These are phyloP conservation scores for Gari tellinella DNA, from an alignment of 2,888 invertebrate genomes.

Conservation along the genomic window DNA sequence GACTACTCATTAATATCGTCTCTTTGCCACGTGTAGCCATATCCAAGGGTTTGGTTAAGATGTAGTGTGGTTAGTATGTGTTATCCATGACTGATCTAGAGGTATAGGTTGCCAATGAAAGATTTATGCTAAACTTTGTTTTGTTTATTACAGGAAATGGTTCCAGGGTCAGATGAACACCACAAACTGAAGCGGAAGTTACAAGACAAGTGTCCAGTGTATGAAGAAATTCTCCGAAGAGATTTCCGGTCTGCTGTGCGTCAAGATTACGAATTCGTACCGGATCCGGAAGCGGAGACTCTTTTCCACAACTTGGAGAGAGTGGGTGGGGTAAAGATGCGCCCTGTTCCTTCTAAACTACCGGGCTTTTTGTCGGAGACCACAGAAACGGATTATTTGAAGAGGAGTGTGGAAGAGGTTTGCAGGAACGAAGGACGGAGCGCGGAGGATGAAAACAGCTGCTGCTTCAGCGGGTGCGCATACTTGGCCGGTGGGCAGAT, in stretches of 20 bases:
- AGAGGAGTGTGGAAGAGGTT: slow-evolving; percentile 19
- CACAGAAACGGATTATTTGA: slow-evolving; percentile 33
- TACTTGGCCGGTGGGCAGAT: slow-evolving; percentile 40
- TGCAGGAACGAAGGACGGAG: slow-evolving; percentile 26
- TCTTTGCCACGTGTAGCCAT: no score
- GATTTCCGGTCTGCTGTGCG: slow-evolving; percentile 47
- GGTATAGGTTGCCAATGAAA: no score
- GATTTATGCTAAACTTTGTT: no score
- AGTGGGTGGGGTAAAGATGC: slow-evolving; percentile 36
- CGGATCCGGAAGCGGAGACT: slow-evolving; percentile 37
- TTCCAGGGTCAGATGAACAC: slow-evolving; percentile 32
- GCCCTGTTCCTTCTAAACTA: slow-evolving; percentile 39
- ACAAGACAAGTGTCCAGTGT: slow-evolving; percentile 53
- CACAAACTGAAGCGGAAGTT: slow-evolving; percentile 34
- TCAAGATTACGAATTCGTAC: slow-evolving; percentile 51
- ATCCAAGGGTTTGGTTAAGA: no score
- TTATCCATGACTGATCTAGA: no score
- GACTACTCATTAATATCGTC: no score
- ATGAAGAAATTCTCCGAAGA: slow-evolving; percentile 55
- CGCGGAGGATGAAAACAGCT: slow-evolving; percentile 33
- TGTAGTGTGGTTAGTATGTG: no score
- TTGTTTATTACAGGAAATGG: slow-evolving; percentile 28
- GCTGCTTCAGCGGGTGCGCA: slow-evolving; percentile 47
- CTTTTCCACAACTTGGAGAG: slow-evolving; percentile 23
- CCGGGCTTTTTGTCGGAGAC: slow-evolving; percentile 53